Evolutionary conservation across 2,113 vertebrate genomes (phyloP).

Genomic region (Herpetotheres cachinnans): DNA sequence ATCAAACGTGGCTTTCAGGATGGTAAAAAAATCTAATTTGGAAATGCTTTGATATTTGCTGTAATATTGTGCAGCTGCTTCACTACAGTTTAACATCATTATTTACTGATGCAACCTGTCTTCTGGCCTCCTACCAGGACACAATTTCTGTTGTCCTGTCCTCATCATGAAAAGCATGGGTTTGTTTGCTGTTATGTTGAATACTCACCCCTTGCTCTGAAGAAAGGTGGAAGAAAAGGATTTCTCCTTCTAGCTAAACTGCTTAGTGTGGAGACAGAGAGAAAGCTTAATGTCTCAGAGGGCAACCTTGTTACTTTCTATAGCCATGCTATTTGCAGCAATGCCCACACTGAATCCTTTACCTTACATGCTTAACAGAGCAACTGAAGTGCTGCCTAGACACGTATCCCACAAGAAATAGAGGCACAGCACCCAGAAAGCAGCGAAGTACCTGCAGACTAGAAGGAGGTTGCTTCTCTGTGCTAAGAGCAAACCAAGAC

Average conservation of each 20-base stretch:
- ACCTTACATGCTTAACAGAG: not conserved
- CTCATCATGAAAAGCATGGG: not conserved
- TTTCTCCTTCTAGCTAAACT: not conserved
- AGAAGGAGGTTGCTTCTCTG: not conserved
- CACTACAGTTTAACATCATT: not conserved
- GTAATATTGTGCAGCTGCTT: not conserved
- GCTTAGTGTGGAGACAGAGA: not conserved
- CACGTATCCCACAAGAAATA: not conserved
- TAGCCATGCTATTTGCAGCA: not conserved
- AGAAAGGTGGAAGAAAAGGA: not conserved
- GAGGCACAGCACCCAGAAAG: not conserved
- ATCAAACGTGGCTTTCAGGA: not conserved
- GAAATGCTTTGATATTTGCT: not conserved
- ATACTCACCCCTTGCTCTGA: not conserved
- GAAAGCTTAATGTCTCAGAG: not conserved
- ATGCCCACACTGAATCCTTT: not conserved
- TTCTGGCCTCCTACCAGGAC: not conserved
- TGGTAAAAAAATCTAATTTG: not conserved
- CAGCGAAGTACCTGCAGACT: not conserved
- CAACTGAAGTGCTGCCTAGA: not conserved
- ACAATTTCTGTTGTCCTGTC: not conserved
- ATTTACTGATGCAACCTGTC: not conserved
- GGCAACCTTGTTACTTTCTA: not conserved
- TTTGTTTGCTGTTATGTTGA: not conserved
- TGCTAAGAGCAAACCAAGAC: not conserved